Percentiles rank a stretch among this genome's conserved stretches.
Conservation (phyloP, 2,888 invertebrate genomes). For the Agrotis ipsilon region DNA sequence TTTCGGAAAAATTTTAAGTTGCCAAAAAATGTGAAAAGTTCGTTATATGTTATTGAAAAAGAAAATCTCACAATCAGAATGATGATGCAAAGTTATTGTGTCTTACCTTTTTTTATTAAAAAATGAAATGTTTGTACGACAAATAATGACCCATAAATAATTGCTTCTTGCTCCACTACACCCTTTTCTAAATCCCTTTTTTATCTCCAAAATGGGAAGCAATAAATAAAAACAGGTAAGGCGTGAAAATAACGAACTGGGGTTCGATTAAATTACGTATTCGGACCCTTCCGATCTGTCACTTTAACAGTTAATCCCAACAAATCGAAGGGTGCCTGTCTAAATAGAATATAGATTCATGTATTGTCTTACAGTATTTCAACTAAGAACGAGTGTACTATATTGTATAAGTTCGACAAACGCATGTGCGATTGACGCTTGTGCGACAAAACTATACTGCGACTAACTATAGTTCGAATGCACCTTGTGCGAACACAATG, state of each 20-base stretch:
- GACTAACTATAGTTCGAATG: too few relatives aligned
- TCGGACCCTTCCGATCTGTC: slow-evolving; percentile 33
- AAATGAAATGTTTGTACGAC: too few relatives aligned
- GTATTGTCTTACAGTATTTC: not conserved
- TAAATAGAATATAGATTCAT: not conserved
- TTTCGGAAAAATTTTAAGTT: too few relatives aligned
- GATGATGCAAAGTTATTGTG: too few relatives aligned
- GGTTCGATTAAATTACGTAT: slow-evolving; percentile 48
- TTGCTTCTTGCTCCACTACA: not conserved
- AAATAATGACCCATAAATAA: not conserved
- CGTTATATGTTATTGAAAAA: too few relatives aligned
- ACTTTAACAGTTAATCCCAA: slow-evolving; percentile 39
- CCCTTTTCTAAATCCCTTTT: not conserved
- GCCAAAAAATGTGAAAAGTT: too few relatives aligned
- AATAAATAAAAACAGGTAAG: slow-evolving; percentile 18
- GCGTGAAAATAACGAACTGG: slow-evolving; percentile 32
- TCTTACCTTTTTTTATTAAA: too few relatives aligned
- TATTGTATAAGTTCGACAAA: too few relatives aligned
- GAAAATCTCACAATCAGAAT: too few relatives aligned
- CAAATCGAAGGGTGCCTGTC: slow-evolving; percentile 44
- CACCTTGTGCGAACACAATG: too few relatives aligned
- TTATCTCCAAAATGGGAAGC: not conserved
- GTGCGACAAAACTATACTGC: too few relatives aligned
- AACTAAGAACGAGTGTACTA: not conserved
- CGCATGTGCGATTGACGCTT: too few relatives aligned